These are phyloP conservation scores for Actinemys pallida DNA, from an alignment of 2,113 vertebrate species.

Conservation along the genomic window DNA sequence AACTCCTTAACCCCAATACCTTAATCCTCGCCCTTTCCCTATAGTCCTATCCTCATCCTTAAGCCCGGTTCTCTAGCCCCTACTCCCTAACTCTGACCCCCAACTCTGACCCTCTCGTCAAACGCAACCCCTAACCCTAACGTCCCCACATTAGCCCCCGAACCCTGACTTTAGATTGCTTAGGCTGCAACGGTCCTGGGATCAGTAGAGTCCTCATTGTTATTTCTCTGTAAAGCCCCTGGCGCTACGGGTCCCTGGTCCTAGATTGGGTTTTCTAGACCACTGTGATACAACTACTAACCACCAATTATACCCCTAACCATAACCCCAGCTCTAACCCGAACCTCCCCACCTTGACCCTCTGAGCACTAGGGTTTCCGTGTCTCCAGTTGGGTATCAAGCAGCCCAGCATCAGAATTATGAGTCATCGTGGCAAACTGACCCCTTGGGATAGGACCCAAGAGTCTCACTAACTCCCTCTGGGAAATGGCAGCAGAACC, in stretches of 20 bases:
- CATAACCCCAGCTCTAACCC: neutral
- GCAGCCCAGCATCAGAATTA: neutral
- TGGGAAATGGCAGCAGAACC: neutral
- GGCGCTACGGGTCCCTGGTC: no score
- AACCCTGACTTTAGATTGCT: neutral
- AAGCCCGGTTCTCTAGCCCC: no score
- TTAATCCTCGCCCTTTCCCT: no score
- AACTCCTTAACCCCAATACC: no score
- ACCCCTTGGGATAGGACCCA: no score
- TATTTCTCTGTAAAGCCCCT: no score
- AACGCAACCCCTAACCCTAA: no score
- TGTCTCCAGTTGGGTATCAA: neutral
- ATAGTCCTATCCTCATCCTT: no score
- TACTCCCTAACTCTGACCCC: no score
- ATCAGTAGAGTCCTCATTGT: neutral
- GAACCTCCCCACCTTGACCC: neutral
- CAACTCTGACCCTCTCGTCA: neutral
- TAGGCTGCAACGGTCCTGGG: neutral
- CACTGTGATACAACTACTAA: no score
- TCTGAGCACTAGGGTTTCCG: neutral
- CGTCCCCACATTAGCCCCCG: no score
- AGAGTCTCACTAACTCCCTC: accelerated
- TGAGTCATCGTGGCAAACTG: neutral
- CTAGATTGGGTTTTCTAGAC: no score
- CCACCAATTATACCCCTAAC: neutral